phyloP scores from a whole-genome alignment of 2,888 invertebrate genomes.

The Agriotes lineatus region DNA sequence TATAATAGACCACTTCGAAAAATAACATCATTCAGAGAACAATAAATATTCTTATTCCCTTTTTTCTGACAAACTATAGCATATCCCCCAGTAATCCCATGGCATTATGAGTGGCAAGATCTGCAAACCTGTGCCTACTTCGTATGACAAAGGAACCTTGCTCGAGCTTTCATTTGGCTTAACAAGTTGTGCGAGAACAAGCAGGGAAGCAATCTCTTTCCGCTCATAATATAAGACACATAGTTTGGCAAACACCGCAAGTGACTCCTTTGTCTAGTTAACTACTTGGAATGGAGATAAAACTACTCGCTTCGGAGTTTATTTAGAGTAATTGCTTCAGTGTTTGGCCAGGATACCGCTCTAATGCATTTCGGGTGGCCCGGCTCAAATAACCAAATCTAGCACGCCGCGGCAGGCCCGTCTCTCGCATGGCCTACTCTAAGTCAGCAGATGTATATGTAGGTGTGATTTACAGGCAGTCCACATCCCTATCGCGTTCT shows the following conservation, averaged over 20 bases:
- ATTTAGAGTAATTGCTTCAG: constrained; percentile 28
- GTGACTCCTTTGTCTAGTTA: constrained; percentile 27
- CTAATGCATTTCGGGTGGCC: constrained; percentile 30
- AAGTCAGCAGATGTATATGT: constrained; percentile 34
- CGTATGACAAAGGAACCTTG: too few species aligned
- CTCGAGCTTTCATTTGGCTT: too few species aligned
- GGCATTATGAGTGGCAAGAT: too few species aligned
- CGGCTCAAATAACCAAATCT: constrained; percentile 24
- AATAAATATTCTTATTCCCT: too few species aligned
- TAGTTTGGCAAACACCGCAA: constrained; percentile 19
- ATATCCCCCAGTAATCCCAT: too few species aligned
- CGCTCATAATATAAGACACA: constrained; percentile 11
- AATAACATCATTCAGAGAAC: too few species aligned
- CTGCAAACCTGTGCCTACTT: too few species aligned
- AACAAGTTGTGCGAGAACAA: too few species aligned
- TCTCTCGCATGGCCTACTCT: constrained; percentile 26
- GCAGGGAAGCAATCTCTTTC: constrained; percentile 15
- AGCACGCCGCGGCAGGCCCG: neutral
- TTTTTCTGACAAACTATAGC: too few species aligned
- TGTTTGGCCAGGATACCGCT: constrained; percentile 32
- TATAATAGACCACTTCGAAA: too few species aligned
- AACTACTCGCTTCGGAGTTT: constrained; percentile 26
- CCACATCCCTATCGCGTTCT: constrained; percentile 37
- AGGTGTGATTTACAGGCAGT: constrained; percentile 41
- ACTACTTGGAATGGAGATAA: constrained; percentile 25